Evolutionary conservation across 2,113 vertebrate genomes (phyloP), one percentile per base, ranked within the genome.

Genomic region (Microcebus jonahi): DNA sequence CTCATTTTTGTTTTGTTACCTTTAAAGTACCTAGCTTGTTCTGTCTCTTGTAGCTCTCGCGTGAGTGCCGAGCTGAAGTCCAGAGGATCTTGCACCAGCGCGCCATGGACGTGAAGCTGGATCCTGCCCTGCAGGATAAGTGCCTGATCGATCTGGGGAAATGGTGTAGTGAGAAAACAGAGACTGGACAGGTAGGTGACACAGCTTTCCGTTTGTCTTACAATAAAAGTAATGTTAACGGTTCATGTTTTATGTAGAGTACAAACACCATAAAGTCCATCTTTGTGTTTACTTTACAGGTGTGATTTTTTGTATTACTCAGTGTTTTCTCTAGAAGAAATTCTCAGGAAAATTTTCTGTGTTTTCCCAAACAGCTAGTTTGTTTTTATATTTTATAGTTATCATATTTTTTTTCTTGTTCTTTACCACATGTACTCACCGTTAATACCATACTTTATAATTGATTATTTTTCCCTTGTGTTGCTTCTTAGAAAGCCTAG

Each of bases 91-190:
- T 99, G 65, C 99, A 99, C 91, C 99, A 99, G 97, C 99, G 99
- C 75, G 99, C 99, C 91, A 98, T 99, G 98, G 99, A 99, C 18
- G 99, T 99, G 89, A 99, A 99, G 94, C 98, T 99, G 97, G 99
- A 99, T 92, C 99, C 99, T 1, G 98, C 98, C 36, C 99, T 99
- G 25, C 99, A 99, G 98, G 99, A 99, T 95, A 99, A 99, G 95
- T 99, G 99, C 98, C 99, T 99, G 98, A 99, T 99, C 5, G 99
- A 99, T 88, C 96, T 99, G 53, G 99, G 99, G 5, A 99, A 99
- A 95, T 99, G 99, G 99, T 99, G 99, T 98, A 99, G 99, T 45
- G 99, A 99, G 61, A 99, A 99, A 97, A 99, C 99, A 0, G 99
- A 99, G 96, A 98, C 99, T 0, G 99, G 99, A 57, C 99, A 99